Evolutionary conservation across 2,888 invertebrate species (phyloP), one percentile per base, ranked within the genome.

Genomic region (Nesidiocoris tenuis): DNA sequence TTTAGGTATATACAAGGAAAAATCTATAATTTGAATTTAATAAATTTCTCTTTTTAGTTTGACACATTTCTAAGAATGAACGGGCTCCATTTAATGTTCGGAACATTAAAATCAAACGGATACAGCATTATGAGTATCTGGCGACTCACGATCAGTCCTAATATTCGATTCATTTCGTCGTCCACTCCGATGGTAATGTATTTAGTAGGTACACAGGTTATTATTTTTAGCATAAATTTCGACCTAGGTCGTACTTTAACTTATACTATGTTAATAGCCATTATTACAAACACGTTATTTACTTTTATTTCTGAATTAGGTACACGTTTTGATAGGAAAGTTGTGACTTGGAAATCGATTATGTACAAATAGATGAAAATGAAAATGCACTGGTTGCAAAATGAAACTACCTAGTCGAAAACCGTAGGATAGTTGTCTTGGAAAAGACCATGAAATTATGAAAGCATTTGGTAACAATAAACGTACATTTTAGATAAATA

Each of bases 381-480:
- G n/a, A n/a, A n/a, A n/a, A n/a, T n/a, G n/a, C n/a, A 39, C 12
- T 39, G 12, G 39, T 39, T 39, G 39, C 39, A 12, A 39, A 39
- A 39, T 39, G 12, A 39, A 39, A 39, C n/a, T n/a, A n/a, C n/a
- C n/a, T n/a, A n/a, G n/a, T n/a, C n/a, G n/a, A 39, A 12, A 39
- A 39, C 39, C 39, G 39, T 39, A 7, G 3, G 39, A 39, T 39
- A 39, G 39, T 39, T 39, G 5, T 39, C 39, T 39, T 12, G 39
- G 39, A 39, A 7, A 12, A 39, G 39, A 39, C 39, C 5, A 7
- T 39, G 39, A 67, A 56, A 63, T 19, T 17, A 19, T 70, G 70
- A 70, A 70, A 70, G 70, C 70, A 70, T 70, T 70, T 70, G 70
- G 70, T 70, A 70, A 70, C 70, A 70, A 70, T 70, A 70, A 70